Conservation (phyloP, 1,140 invertebrate genomes). For the Metaphire vulgaris region DNA sequence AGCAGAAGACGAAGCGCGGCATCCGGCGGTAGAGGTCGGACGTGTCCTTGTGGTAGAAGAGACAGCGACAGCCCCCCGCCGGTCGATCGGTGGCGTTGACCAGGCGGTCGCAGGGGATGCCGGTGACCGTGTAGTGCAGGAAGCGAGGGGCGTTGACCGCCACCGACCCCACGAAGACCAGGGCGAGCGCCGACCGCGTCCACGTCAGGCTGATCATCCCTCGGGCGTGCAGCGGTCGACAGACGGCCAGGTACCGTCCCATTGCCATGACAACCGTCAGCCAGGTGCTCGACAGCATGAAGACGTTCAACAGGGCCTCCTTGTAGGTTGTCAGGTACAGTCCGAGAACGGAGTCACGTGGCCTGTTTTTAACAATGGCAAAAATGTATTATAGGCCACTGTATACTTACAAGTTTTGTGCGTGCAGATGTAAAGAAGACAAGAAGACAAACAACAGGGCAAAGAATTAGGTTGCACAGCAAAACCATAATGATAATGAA, state of each 20-base stretch:
- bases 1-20: constrained; percentile 34
- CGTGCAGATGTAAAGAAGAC: no score
- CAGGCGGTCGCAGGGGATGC: constrained; percentile 28
- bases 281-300: constrained; percentile 48
- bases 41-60: constrained; percentile 3
- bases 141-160: constrained; percentile 45
- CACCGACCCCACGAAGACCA: constrained; percentile 41
- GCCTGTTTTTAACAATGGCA: no score
- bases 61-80: background rate
- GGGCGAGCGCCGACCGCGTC: constrained; percentile 40
- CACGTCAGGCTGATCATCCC: constrained; percentile 42
- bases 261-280: constrained; percentile 49
- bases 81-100: background rate
- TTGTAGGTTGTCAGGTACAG: constrained; percentile 42
- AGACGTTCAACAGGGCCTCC: constrained; percentile 43
- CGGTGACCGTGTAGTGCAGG: constrained; percentile 39
- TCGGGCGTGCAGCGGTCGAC: constrained; percentile 43
- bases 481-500: no score
- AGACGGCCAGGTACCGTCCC: constrained; percentile 48
- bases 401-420: no score
- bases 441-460: no score
- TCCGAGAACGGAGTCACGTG: constrained; percentile 30
- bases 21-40: background rate
- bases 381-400: no score
- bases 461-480: no score